phyloP scores from a whole-genome alignment of 2,888 invertebrate species.

The Cybosia mesomella region DNA sequence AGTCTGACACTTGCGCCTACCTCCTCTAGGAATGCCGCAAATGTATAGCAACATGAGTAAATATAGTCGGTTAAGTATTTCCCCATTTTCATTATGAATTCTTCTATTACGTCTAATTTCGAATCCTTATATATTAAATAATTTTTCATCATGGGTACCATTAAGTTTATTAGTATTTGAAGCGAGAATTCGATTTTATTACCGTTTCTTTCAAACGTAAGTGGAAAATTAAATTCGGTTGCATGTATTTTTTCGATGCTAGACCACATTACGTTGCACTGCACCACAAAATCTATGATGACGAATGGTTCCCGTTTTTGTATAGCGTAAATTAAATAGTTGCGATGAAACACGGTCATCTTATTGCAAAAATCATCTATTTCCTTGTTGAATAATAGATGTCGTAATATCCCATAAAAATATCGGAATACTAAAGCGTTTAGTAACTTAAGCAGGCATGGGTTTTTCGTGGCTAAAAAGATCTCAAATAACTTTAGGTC shows the following conservation, averaged over 20 bases:
- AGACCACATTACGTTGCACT: slow-evolving; percentile 54
- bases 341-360: slow-evolving; percentile 45
- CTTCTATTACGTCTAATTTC: slow-evolving; percentile 36
- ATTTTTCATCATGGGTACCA: slow-evolving; percentile 51
- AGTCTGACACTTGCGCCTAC: slow-evolving; percentile 30
- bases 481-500: slow-evolving; percentile 29
- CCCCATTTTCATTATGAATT: slow-evolving; percentile 38
- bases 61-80: slow-evolving; percentile 54
- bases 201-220: slow-evolving; percentile 57
- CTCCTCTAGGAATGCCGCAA: slow-evolving; percentile 40
- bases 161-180: slow-evolving; percentile 53
- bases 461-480: slow-evolving; percentile 28
- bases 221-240: slow-evolving; percentile 33
- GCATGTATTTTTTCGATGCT: slow-evolving; percentile 45
- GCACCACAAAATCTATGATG: slow-evolving; percentile 51
- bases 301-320: slow-evolving; percentile 48
- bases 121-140: slow-evolving; percentile 22
- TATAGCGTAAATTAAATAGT: slow-evolving; percentile 40
- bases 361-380: slow-evolving; percentile 51
- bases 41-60: slow-evolving; percentile 44
- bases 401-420: slow-evolving; percentile 21
- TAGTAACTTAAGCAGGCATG: slow-evolving; percentile 22
- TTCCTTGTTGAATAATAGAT: slow-evolving; percentile 26
- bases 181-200: slow-evolving; percentile 51
- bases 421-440: slow-evolving; percentile 28